Percentiles rank a stretch among this genome's conserved stretches.
Conservation (phyloP, 2,797 vertebrate genomes). For the Phrynocephalus forsythii region DNA sequence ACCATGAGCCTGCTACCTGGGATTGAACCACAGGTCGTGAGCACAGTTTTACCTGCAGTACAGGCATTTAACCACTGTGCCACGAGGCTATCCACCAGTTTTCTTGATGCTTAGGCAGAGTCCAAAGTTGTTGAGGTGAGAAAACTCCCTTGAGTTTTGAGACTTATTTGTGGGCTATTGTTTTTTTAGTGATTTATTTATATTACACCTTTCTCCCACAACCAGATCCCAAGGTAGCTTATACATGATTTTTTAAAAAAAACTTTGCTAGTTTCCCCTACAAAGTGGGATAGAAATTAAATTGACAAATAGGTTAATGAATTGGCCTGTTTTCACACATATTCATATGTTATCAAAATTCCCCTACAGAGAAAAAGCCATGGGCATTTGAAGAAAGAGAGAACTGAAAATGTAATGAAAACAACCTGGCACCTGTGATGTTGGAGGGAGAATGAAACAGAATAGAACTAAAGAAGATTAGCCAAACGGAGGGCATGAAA, state of each 20-base stretch:
- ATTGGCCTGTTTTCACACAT: neutral
- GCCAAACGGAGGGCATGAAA: neutral
- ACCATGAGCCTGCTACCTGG: too few species aligned
- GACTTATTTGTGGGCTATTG: too few species aligned
- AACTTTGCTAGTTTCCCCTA: neutral
- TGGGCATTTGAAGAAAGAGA: neutral
- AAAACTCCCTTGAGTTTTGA: neutral
- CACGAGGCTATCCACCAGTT: too few species aligned
- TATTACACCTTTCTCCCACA: too few species aligned
- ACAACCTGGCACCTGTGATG: neutral
- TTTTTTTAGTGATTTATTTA: too few species aligned
- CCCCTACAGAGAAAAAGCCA: neutral
- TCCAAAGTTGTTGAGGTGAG: neutral
- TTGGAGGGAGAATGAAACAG: neutral
- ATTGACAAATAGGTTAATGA: neutral
- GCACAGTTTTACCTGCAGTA: too few species aligned
- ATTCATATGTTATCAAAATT: neutral
- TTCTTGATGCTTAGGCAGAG: too few species aligned
- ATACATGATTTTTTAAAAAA: too few species aligned
- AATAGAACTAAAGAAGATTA: neutral
- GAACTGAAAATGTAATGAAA: neutral
- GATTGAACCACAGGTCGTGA: too few species aligned
- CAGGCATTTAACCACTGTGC: too few species aligned
- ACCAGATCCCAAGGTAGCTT: too few species aligned
- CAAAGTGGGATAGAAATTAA: neutral